Evolutionary conservation across 1,140 invertebrate species (phyloP), one percentile per base, ranked within the genome.

Genomic region (Augochlora pura): DNA sequence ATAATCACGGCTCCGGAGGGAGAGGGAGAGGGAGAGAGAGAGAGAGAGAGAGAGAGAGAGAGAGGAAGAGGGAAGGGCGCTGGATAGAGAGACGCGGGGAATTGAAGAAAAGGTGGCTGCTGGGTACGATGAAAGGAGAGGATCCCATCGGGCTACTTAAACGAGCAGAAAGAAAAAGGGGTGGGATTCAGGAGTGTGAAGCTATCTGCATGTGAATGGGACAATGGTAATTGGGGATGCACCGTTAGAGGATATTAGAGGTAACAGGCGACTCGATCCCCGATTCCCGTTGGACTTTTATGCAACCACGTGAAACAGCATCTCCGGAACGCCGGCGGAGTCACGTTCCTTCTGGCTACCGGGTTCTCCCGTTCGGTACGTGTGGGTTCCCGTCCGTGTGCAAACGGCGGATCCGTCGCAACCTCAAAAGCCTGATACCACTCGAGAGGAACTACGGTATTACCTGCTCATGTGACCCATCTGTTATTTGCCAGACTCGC

Each of bases 121-220:
- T 23, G 72, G 18, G 68, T 10, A 68, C 65, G 27, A 82, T 54
- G 67, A 83, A 84, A 66, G 42, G 80, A 79, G 71, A 67, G 18
- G 49, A 63, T 82, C 82, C 85, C 84, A 88, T 88, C 88, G 74
- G 83, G 90, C 89, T 86, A 88, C 80, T 89, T 88, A 88, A 70
- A 75, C 60, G 72, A 54, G 59, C 25, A n/a, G n/a, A 14, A 16
- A 54, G 64, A 18, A 25, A 67, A 54, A 86, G 77, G 74, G 74
- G 69, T 71, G 65, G 68, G 71, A 78, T 78, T 57, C 39, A 52
- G 46, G 64, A 87, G 88, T 90, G 90, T 81, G 89, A 91, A 88
- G 59, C 78, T 83, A 92, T 92, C 90, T 93, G 88, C 92, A 92
- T 93, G 80, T 91, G 89, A 92, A 92, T 92, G 87, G 86, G 67